Evolutionary conservation across 2,113 vertebrate species (phyloP), one percentile per base, ranked within the genome.

Genomic region (Nesogale talazaci): DNA sequence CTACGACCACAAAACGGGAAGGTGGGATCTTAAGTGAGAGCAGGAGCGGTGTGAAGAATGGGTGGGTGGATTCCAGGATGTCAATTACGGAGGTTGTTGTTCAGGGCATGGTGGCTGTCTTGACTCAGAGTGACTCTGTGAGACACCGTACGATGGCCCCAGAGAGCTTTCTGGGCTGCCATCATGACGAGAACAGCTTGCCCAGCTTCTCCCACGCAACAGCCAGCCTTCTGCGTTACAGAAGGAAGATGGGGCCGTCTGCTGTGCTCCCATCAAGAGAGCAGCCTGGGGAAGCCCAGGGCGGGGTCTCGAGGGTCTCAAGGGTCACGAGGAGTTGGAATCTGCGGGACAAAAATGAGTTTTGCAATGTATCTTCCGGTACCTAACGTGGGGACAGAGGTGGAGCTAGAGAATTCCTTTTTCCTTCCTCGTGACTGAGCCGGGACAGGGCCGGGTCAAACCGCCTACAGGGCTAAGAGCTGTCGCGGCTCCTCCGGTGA

Each of bases 61-160:
- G 52, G n/a, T 14, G n/a, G 34, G 4, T 3, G 0, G 80, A 19
- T 27, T 4, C 0, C 2, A 36, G 11, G 56, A 14, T 22, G 59
- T 19, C 9, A 3, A 5, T 25, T 46, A 3, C 56, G 38, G n/a
- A 63, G 80, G 67, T 29, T 27, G 15, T 69, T n/a, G 67, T 69
- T 6, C 14, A 31, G 67, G 31, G 67, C 67, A 29, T n/a, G 3
- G 2, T 16, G 69, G n/a, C 31, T 17, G 16, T 69, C 34, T 70
- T 7, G n/a, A 70, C 69, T 70, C 69, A 34, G n/a, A 70, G 29
- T 23, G 15, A 34, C 69, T 17, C 69, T 14, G 15, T 20, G 17
- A 17, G n/a, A 34, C 31, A 70, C 31, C 7, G n/a, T 34, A 5
- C 14, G 34, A 70, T 11, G n/a, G 12, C 15, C n/a, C 69, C n/a